These are phyloP conservation scores for Priocnemis perturbator DNA, from an alignment of 2,888 invertebrate species.

Conservation along the genomic window DNA sequence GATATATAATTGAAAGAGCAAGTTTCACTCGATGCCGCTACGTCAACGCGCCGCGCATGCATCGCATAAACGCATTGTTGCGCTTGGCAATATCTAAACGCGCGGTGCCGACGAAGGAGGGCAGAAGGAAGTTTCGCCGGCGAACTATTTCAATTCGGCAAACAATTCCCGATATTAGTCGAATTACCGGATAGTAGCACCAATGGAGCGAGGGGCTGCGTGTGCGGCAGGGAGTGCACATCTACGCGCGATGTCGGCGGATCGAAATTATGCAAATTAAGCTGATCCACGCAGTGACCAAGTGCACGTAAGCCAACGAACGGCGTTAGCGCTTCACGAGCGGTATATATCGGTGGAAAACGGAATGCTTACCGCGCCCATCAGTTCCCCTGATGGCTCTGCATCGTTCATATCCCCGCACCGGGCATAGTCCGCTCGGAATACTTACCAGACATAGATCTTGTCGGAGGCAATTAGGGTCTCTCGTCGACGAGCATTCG, in stretches of 20 bases:
- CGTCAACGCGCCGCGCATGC: too few species aligned
- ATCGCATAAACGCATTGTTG: not conserved
- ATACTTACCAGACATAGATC: too few species aligned
- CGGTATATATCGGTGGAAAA: not conserved
- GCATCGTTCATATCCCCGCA: too few species aligned
- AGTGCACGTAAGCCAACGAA: constrained; percentile 31
- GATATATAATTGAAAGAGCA: too few species aligned
- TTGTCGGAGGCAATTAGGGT: too few species aligned
- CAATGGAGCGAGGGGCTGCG: constrained; percentile 21
- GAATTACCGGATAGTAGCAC: constrained; percentile 41
- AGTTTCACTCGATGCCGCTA: too few species aligned
- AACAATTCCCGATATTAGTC: constrained; percentile 64
- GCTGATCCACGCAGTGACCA: constrained; percentile 43
- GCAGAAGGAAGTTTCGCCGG: constrained; percentile 18
- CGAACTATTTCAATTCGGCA: constrained; percentile 64
- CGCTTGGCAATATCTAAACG: constrained; percentile 18
- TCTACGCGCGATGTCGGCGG: constrained; percentile 31
- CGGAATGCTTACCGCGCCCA: not conserved
- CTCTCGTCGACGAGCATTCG: too few species aligned
- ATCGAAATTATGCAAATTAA: constrained; percentile 61
- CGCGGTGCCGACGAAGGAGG: constrained; percentile 24
- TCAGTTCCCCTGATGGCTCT: too few species aligned
- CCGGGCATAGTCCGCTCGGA: too few species aligned
- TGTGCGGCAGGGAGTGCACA: constrained; percentile 40
- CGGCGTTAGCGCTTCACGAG: constrained; percentile 34